Percentiles rank a stretch among this genome's conserved stretches.
Evolutionary conservation across 1,140 invertebrate genomes (phyloP).

Genomic region (Orius laevigatus): DNA sequence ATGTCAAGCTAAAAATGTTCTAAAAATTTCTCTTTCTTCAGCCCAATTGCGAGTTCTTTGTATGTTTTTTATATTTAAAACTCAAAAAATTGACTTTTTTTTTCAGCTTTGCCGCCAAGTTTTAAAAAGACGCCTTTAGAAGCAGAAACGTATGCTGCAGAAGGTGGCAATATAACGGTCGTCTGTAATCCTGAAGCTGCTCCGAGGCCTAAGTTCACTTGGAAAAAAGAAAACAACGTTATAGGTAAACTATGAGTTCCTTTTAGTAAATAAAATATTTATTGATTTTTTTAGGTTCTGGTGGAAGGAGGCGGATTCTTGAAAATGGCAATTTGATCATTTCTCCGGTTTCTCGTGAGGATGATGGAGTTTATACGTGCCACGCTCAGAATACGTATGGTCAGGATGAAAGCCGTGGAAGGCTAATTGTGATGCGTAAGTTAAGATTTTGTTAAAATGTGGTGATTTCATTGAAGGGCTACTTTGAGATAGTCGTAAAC

Average conservation of each 20-base stretch:
- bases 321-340: slow-evolving; percentile 76
- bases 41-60: slow-evolving; percentile 74
- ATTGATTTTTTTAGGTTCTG: slow-evolving; percentile 27
- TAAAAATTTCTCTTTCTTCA: slow-evolving; percentile 72
- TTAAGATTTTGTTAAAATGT: neutral
- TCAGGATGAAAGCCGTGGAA: slow-evolving; percentile 57
- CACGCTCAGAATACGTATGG: slow-evolving; percentile 71
- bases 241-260: slow-evolving; percentile 35
- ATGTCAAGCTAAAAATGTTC: slow-evolving; percentile 76
- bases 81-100: slow-evolving; percentile 4
- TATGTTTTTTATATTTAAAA: slow-evolving; percentile 24
- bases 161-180: slow-evolving; percentile 82
- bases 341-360: slow-evolving; percentile 65
- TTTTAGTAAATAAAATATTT: neutral
- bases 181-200: slow-evolving; percentile 87
- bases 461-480: too few species aligned
- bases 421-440: slow-evolving; percentile 71
- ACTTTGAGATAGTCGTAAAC: too few species aligned
- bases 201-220: slow-evolving; percentile 71
- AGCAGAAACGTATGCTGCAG: slow-evolving; percentile 73
- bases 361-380: slow-evolving; percentile 80
- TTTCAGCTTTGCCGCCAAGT: slow-evolving; percentile 62
- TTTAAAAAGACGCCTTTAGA: slow-evolving; percentile 82
- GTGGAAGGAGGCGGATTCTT: slow-evolving; percentile 60
- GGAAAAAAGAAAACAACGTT: slow-evolving; percentile 78